Evolutionary conservation across 2,888 invertebrate species (phyloP), one percentile per base, ranked within the genome.

Genomic region (Phyllotreta cruciferae): DNA sequence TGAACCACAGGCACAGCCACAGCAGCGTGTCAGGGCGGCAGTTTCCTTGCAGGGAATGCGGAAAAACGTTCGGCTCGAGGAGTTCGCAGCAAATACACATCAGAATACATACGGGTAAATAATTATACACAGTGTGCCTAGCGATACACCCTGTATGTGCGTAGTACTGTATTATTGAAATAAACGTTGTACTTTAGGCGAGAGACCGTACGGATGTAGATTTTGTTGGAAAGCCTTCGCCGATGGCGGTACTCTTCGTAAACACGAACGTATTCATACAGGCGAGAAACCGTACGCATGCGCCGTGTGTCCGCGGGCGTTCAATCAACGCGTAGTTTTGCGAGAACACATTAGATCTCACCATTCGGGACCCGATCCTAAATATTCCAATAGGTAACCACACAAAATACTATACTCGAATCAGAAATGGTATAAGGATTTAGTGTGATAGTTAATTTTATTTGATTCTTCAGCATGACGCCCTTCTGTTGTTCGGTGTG

Each of bases 161-260:
- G 4, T 24, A 24, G 4, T 24, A 4, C 24, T 24, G 4, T 24
- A 24, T 24, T 1, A 24, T 24, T 24, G 24, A 24, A 24, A 3
- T 4, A 4, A 24, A 24, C 24, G 24, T 24, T 24, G 24, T 24
- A 24, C 24, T 24, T 24, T 24, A 73, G 73, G 77, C 54, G 93
- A 93, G 78, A 83, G 92, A 41, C 93, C 93, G 0, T 93, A 93
- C 74, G 92, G 91, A 0, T 93, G 93, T 76, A 86, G 91, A 7
- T 93, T 90, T 80, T 93, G 93, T 77, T 92, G 92, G 92, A 93
- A 93, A 77, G 93, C 93, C 0, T 93, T 93, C 78, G 93, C 93
- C 0, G 93, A 93, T 78, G 93, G 93, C 41, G 93, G 93, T 24
- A 93, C 93, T 1, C 79, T 93, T 47, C 82, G 93, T 37, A 93